A percentile compares a stretch with the other conserved stretches of the same genome.
Evolutionary conservation across 92 coral and sea anemone genomes (phyloP).

Genomic region (Umimayanthus chanpuru): DNA sequence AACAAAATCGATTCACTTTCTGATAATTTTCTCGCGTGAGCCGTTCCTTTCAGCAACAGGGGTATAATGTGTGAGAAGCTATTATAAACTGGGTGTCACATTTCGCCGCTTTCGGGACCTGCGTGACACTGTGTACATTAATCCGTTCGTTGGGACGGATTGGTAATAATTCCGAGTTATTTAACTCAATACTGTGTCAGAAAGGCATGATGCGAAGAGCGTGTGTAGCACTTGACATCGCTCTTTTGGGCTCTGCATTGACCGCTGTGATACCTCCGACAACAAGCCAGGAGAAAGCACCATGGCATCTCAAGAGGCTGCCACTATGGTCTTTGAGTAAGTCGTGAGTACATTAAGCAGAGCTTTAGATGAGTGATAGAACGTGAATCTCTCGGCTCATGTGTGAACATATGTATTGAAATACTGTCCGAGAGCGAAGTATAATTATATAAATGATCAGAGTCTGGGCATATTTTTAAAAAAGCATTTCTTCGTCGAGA

Average conservation of each 20-base stretch:
- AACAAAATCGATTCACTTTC: background rate
- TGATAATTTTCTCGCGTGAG: background rate
- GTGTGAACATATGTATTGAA: too few species aligned
- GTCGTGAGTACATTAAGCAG: background rate
- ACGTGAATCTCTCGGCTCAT: background rate
- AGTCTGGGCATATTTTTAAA: too few species aligned
- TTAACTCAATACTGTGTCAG: background rate
- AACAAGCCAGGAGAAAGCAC: background rate
- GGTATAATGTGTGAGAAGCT: background rate
- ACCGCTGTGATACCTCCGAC: background rate
- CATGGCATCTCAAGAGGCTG: slow-evolving; percentile 1
- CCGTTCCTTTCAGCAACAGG: background rate
- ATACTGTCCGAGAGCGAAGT: too few species aligned
- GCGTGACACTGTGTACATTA: background rate
- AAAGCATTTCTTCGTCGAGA: too few species aligned
- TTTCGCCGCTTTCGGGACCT: background rate
- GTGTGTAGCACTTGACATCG: background rate
- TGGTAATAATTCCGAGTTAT: background rate
- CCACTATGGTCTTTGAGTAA: slow-evolving; percentile 13
- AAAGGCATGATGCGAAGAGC: background rate
- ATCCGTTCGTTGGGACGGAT: background rate
- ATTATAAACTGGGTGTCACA: slow-evolving; percentile 12
- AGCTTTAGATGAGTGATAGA: background rate
- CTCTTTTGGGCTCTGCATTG: background rate
- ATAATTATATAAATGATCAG: too few species aligned